A percentile compares a stretch with the other conserved stretches of the same genome.
phyloP scores from a whole-genome alignment of 2,113 vertebrate genomes.

The Zingel zingel region DNA sequence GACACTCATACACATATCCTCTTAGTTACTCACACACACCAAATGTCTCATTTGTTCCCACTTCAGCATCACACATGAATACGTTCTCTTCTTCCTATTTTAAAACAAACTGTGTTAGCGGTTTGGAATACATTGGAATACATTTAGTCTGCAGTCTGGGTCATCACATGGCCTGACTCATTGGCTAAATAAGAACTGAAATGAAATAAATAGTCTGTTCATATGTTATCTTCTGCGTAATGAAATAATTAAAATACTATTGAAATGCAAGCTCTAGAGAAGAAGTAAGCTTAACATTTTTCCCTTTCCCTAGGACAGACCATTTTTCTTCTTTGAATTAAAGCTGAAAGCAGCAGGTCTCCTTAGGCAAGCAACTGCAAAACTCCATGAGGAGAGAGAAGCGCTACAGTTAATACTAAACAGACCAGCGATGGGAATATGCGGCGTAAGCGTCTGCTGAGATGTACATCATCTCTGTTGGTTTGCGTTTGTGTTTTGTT shows the following conservation, averaged over 20 bases:
- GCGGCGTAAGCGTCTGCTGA: conserved; percentile 42
- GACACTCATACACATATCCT: neutral
- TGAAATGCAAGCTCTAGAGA: conserved; percentile 4
- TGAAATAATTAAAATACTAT: conserved; percentile 17
- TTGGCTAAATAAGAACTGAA: neutral
- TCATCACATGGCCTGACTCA: neutral
- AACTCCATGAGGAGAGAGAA: conserved; percentile 27
- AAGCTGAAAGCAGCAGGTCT: conserved; percentile 35
- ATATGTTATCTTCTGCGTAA: conserved; percentile 5
- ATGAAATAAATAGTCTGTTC: conserved; percentile 2
- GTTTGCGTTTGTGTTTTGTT: conserved; percentile 48
- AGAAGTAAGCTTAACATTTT: conserved; percentile 11
- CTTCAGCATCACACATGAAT: neutral
- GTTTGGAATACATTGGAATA: conserved; percentile 9
- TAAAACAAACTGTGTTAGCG: neutral
- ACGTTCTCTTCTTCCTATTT: neutral
- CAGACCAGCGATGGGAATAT: conserved; percentile 42
- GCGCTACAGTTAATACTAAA: conserved; percentile 26
- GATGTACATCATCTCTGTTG: conserved; percentile 50
- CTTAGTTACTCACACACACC: neutral
- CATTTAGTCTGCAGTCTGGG: conserved; percentile 1
- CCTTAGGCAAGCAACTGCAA: conserved; percentile 20
- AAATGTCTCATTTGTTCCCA: neutral
- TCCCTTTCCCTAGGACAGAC: neutral
- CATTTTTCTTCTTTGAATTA: conserved; percentile 40